Evolutionary conservation across 2,888 invertebrate species (phyloP).

Genomic region (Meiosimyza platycephala): DNA sequence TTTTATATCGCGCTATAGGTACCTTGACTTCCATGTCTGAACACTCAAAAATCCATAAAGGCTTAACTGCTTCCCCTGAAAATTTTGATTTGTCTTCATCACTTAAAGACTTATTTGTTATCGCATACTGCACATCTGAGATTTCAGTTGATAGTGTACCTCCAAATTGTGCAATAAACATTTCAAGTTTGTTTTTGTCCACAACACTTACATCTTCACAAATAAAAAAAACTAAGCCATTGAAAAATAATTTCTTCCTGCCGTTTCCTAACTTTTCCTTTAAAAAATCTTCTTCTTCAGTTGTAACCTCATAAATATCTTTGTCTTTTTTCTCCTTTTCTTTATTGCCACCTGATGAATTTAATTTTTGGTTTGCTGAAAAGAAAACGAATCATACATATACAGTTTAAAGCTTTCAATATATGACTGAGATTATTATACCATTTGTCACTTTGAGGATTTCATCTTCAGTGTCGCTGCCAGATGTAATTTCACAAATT

Average conservation of each 20-base stretch:
- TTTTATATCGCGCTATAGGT: conserved; percentile 48
- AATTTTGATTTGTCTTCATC: conserved; percentile 23
- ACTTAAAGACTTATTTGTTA: conserved; percentile 38
- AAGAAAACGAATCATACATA: not conserved
- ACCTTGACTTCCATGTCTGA: conserved; percentile 49
- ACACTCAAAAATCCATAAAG: conserved; percentile 53
- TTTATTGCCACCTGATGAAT: not conserved
- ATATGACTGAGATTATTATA: conserved; percentile 29
- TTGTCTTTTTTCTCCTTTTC: not conserved
- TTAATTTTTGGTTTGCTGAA: not conserved
- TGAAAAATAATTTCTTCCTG: conserved; percentile 40
- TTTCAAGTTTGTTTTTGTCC: conserved; percentile 46
- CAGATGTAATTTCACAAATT: conserved; percentile 47
- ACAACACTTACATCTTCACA: conserved; percentile 44
- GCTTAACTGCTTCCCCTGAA: conserved; percentile 47
- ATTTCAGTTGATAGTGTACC: conserved; percentile 41
- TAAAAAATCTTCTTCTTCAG: conserved; percentile 64
- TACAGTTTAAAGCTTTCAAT: not conserved
- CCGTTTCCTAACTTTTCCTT: conserved; percentile 31
- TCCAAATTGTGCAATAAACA: conserved; percentile 43
- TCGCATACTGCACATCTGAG: conserved; percentile 44
- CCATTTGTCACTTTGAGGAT: conserved; percentile 54
- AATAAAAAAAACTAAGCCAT: conserved; percentile 46
- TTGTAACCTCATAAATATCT: conserved; percentile 58
- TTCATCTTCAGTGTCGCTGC: conserved; percentile 65